A percentile compares a stretch with the other conserved stretches of the same genome.
phyloP scores from a whole-genome alignment of 2,888 invertebrate genomes.

The Limnephilus marmoratus region DNA sequence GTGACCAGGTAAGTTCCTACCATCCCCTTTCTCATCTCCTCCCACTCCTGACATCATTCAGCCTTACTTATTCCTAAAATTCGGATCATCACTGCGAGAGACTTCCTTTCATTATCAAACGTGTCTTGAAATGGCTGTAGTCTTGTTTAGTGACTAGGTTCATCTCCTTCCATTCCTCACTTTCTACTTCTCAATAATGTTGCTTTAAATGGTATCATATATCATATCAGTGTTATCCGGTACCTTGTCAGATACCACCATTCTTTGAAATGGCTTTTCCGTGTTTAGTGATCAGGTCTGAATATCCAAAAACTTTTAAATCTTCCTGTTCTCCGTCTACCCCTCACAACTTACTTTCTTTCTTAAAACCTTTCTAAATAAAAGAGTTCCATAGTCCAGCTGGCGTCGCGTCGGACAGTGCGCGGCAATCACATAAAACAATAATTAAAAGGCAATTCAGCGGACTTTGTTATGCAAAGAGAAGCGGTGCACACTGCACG shows the following conservation, averaged over 20 bases:
- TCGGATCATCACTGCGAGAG: not conserved
- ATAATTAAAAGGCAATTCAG: slow-evolving; percentile 63
- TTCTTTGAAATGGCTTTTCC: not conserved
- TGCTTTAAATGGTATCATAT: no score
- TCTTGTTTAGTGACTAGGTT: no score
- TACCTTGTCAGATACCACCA: no score
- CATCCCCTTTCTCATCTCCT: not conserved
- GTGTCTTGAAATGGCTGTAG: not conserved
- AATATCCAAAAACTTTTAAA: not conserved
- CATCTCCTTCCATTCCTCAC: no score
- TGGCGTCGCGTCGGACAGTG: not conserved
- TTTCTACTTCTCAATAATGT: no score
- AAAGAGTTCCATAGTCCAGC: no score
- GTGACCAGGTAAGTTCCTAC: no score
- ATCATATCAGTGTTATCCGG: no score
- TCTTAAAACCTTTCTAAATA: no score
- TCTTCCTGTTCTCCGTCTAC: not conserved
- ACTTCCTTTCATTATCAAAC: not conserved
- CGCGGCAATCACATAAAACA: not conserved
- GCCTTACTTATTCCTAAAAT: not conserved
- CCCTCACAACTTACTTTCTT: not conserved
- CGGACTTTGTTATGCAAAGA: slow-evolving; percentile 63
- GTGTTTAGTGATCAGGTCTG: not conserved
- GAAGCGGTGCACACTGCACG: slow-evolving; percentile 49
- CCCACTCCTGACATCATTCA: no score